Conservation (phyloP, 2,888 invertebrate genomes). For the Drosophila stalkeri region DNA sequence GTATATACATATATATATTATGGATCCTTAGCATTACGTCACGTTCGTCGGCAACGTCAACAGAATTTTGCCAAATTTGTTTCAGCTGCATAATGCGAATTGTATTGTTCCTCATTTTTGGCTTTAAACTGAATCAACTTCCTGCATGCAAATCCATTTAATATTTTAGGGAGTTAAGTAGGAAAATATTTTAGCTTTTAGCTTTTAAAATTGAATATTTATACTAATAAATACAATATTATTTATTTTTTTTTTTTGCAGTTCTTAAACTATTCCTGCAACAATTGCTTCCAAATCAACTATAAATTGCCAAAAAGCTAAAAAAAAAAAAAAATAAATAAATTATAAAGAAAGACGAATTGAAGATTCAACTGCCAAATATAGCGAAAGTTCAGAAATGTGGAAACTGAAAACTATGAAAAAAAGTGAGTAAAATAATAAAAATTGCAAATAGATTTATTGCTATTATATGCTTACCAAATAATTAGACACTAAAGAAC, state of each 20-base stretch:
- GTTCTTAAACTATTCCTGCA: constrained; percentile 32
- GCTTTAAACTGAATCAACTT: constrained; percentile 11
- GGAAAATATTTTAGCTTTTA: not conserved
- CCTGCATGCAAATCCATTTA: constrained; percentile 30
- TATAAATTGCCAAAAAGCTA: constrained; percentile 52
- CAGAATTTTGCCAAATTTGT: constrained; percentile 17
- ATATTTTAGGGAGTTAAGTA: not conserved
- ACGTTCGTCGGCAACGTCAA: constrained; percentile 13
- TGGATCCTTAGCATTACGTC: constrained; percentile 16
- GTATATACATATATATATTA: not conserved
- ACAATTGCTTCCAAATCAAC: constrained; percentile 63
- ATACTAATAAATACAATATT: not conserved
- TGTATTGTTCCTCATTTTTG: constrained; percentile 10
- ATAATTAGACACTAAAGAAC: not conserved
- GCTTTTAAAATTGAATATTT: not conserved
- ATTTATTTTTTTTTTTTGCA: constrained; percentile 35
- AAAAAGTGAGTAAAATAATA: not conserved
- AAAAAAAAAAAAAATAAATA: not conserved
- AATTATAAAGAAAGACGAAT: constrained; percentile 20
- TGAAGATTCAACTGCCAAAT: constrained; percentile 42
- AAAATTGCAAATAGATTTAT: not conserved
- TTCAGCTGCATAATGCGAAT: constrained; percentile 3
- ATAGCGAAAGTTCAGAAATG: constrained; percentile 31
- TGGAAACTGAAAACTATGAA: constrained; percentile 10
- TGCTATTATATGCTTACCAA: not conserved